These are phyloP conservation scores for Scarus forsteni DNA, from an alignment of 2,797 vertebrate species.

Conservation along the genomic window DNA sequence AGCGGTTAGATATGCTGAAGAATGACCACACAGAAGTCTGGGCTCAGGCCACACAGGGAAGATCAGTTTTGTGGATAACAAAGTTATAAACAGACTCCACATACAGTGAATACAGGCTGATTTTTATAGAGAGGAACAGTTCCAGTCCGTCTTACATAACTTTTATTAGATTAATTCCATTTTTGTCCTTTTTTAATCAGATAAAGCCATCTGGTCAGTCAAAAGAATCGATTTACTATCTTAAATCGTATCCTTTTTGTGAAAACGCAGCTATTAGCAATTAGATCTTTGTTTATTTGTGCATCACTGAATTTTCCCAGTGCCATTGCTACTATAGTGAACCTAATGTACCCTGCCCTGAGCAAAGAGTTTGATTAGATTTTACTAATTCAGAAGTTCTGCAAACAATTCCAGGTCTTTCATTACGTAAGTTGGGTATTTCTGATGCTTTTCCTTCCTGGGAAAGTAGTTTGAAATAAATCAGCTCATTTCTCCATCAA, in stretches of 20 bases:
- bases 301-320: too few relatives aligned
- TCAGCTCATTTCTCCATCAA: slow-evolving; percentile 23
- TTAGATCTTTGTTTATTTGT: not conserved
- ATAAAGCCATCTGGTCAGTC: too few relatives aligned
- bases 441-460: slow-evolving; percentile 33
- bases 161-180: too few relatives aligned
- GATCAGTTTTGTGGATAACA: not conserved
- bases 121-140: too few relatives aligned
- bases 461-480: slow-evolving; percentile 32
- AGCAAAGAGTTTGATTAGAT: slow-evolving; percentile 40
- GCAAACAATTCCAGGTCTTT: slow-evolving; percentile 26
- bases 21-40: not conserved
- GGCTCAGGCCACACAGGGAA: slow-evolving; percentile 6
- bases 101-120: not conserved
- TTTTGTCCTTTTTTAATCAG: too few relatives aligned
- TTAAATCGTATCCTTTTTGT: too few relatives aligned
- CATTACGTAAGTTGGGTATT: slow-evolving; percentile 9
- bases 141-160: too few relatives aligned
- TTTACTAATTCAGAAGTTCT: slow-evolving; percentile 33
- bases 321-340: slow-evolving; percentile 10
- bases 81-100: slow-evolving; percentile 15
- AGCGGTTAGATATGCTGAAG: not conserved
- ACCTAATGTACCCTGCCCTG: slow-evolving; percentile 7
- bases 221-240: too few relatives aligned
- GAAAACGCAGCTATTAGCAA: not conserved